These are phyloP conservation scores for Protula sp. DNA, from an alignment of 2,888 invertebrate genomes.

Conservation along the genomic window DNA sequence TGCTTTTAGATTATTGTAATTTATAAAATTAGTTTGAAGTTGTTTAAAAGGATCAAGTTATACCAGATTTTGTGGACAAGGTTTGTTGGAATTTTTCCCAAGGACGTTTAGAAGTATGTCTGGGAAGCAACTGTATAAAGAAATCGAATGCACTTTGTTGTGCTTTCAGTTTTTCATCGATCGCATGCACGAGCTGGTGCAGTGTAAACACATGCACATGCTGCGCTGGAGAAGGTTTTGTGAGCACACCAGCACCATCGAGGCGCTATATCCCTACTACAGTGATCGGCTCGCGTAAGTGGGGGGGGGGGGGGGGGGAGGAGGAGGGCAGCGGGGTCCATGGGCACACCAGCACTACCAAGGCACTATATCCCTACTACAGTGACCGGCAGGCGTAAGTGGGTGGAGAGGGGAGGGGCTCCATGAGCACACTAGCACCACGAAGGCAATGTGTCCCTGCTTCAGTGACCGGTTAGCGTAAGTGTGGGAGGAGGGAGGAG, in stretches of 20 bases:
- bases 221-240: constrained; percentile 52
- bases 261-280: constrained; percentile 44
- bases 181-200: constrained; percentile 45
- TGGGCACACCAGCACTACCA: constrained; percentile 45
- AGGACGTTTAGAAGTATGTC: too few species aligned
- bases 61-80: too few species aligned
- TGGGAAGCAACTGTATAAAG: too few species aligned
- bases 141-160: too few species aligned
- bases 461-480: constrained; percentile 46
- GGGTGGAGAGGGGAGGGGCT: too few species aligned
- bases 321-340: constrained; percentile 52
- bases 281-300: constrained; percentile 44
- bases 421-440: constrained; percentile 44
- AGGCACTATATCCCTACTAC: constrained; percentile 43
- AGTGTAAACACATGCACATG: constrained; percentile 49
- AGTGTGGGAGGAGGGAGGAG: too few species aligned
- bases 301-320: too few species aligned
- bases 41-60: too few species aligned
- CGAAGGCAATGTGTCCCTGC: constrained; percentile 43
- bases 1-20: too few species aligned
- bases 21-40: too few species aligned
- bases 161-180: constrained; percentile 44
- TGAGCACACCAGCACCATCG: constrained; percentile 46
- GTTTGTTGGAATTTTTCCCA: too few species aligned
- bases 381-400: constrained; percentile 44